Evolutionary conservation across 2,113 vertebrate species (phyloP).

Genomic region (Erythrocercus mccallii): DNA sequence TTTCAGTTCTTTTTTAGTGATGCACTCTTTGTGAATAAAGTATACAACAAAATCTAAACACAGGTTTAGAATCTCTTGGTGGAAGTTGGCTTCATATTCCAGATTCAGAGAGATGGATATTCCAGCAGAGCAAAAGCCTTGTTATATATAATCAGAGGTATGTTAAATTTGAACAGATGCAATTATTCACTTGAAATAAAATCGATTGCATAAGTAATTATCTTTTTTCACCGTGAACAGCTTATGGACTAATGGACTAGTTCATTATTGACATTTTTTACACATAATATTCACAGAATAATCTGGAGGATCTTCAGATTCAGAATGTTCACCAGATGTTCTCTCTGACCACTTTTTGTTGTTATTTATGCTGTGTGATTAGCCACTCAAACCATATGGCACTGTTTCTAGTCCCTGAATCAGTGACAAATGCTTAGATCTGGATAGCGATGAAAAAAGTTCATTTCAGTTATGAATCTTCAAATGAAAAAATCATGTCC

Average conservation of each 20-base stretch:
- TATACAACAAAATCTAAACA: background rate
- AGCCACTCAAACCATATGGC: background rate
- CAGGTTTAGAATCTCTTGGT: background rate
- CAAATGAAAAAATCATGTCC: background rate
- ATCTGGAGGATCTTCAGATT: slow-evolving; percentile 25
- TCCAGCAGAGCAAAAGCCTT: background rate
- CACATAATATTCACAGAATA: background rate
- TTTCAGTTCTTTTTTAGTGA: background rate
- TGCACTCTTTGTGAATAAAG: background rate
- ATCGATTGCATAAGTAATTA: background rate
- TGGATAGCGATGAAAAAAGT: slow-evolving; percentile 20
- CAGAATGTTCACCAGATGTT: slow-evolving; percentile 46
- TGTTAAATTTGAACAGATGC: background rate
- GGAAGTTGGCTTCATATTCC: background rate
- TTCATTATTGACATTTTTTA: background rate
- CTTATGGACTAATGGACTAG: background rate
- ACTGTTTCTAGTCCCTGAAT: background rate
- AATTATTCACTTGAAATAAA: background rate
- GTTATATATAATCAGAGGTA: background rate
- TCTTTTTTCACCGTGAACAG: background rate
- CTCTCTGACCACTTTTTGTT: background rate
- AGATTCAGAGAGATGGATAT: background rate
- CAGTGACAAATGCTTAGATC: background rate
- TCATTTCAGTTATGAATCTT: background rate
- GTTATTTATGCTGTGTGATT: background rate